Percentiles rank a stretch among this genome's conserved stretches.
These are phyloP conservation scores for Pithys albifrons DNA, from an alignment of 2,113 vertebrate genomes.

Conservation along the genomic window DNA sequence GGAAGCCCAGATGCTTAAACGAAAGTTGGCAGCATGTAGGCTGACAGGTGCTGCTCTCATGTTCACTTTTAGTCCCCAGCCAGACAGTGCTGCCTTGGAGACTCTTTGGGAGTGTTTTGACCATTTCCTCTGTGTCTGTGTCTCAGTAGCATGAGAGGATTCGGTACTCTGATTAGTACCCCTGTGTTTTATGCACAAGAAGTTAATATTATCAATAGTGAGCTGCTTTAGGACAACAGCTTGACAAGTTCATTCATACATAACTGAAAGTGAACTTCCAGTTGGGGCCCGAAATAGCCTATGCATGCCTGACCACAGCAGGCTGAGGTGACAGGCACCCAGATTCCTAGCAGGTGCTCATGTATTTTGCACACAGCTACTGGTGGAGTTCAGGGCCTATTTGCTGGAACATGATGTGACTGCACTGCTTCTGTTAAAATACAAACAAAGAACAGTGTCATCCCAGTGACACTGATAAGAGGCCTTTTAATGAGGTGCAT, in stretches of 20 bases:
- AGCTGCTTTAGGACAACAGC: neutral
- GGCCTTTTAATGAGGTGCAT: neutral
- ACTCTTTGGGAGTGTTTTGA: neutral
- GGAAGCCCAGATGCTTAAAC: neutral
- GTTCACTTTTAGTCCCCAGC: neutral
- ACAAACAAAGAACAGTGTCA: slow-evolving; percentile 8
- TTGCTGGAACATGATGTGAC: slow-evolving; percentile 21
- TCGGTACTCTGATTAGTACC: neutral
- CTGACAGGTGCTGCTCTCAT: neutral
- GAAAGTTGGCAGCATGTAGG: neutral
- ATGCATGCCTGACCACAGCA: neutral
- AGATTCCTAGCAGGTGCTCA: neutral
- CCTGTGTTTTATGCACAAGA: neutral
- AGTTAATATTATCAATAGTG: neutral
- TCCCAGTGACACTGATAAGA: neutral
- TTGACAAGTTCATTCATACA: neutral
- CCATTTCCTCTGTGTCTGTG: neutral
- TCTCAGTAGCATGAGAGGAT: neutral
- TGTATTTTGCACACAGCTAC: neutral
- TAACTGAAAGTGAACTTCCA: neutral
- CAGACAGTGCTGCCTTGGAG: neutral
- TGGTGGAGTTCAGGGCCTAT: neutral
- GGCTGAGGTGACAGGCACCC: neutral
- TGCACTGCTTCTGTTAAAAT: neutral
- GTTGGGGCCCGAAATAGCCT: neutral